Evolutionary conservation across 2,797 vertebrate species (phyloP).

Genomic region (Octomys mimax): DNA sequence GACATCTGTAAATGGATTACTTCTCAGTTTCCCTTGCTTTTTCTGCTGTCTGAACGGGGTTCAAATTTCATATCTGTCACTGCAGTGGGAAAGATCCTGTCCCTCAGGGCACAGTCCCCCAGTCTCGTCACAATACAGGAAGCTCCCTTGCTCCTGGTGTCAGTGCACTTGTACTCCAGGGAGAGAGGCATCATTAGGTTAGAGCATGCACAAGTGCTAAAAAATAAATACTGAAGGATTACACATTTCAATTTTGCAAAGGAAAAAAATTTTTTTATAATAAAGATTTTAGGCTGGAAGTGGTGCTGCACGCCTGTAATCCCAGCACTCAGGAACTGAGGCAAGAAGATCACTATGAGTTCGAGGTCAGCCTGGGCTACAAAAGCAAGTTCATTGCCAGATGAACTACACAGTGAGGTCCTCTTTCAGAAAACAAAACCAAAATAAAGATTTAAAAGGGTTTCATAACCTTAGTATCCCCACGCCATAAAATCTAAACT

Average conservation of each 20-base stretch:
- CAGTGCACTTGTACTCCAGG: background rate
- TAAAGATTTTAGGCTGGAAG: background rate
- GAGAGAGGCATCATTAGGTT: background rate
- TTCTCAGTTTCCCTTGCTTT: constrained; percentile 62
- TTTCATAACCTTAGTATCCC: background rate
- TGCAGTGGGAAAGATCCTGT: constrained; percentile 37
- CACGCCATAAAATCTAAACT: background rate
- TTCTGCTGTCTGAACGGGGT: constrained; percentile 9
- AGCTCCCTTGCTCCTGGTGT: background rate
- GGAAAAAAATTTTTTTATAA: background rate
- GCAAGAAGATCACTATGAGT: too few species aligned
- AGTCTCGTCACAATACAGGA: background rate
- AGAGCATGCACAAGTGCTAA: background rate
- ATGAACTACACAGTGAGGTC: too few species aligned
- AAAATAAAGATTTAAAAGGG: background rate
- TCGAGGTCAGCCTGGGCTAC: too few species aligned
- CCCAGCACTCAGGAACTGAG: too few species aligned
- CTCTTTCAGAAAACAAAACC: too few species aligned
- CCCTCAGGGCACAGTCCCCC: constrained; percentile 20
- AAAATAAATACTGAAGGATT: background rate
- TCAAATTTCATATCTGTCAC: constrained; percentile 64
- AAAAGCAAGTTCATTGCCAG: too few species aligned
- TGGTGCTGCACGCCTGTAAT: too few species aligned
- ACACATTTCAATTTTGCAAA: background rate
- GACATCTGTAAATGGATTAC: constrained; percentile 70